Conservation (phyloP, 2,797 vertebrate genomes). For the Meda fulgida region DNA sequence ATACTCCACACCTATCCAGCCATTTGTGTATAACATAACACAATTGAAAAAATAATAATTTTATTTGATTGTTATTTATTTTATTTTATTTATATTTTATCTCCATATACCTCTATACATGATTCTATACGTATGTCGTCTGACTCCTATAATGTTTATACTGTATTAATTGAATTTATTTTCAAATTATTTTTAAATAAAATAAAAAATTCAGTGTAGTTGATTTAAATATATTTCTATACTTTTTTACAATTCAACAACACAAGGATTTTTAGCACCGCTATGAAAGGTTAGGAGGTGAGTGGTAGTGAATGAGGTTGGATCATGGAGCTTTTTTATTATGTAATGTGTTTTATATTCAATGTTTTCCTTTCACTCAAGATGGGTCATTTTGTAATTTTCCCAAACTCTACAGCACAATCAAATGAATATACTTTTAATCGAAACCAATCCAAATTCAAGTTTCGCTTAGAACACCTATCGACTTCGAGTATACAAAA, state of each 20-base stretch:
- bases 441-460: neutral
- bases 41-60: neutral
- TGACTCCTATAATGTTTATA: neutral
- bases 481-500: too few relatives aligned
- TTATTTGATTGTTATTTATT: neutral
- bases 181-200: neutral
- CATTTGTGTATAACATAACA: neutral
- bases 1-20: neutral
- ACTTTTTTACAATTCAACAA: neutral
- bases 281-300: neutral
- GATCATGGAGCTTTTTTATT: neutral
- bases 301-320: neutral
- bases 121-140: too few relatives aligned
- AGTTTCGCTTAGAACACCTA: too few relatives aligned
- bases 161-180: neutral
- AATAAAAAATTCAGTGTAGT: neutral
- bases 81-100: neutral
- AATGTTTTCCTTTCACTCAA: conserved; percentile 12
- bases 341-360: conserved; percentile 19
- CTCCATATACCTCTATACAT: too few relatives aligned
- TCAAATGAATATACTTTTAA: conserved; percentile 19
- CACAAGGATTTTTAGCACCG: neutral
- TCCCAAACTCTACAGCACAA: conserved; percentile 7
- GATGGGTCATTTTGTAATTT: conserved; percentile 1
- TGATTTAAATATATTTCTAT: neutral